Evolutionary conservation across 2,113 vertebrate genomes (phyloP), one percentile per base, ranked within the genome.

Genomic region (Cephalopterus ornatus): DNA sequence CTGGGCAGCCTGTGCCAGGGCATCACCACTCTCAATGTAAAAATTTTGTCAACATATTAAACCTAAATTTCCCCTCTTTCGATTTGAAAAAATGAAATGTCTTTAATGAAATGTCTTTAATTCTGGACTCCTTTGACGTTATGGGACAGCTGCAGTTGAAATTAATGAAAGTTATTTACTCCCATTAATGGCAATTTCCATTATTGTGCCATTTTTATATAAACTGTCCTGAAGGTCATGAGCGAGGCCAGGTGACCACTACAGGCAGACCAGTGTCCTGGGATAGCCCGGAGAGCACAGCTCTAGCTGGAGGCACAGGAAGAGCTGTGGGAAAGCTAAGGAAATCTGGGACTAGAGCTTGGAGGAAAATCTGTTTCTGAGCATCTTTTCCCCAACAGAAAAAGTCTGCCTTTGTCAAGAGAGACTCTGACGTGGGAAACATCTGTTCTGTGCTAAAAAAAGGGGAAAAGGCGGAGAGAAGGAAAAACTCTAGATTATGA

Each of bases 371-470:
- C 87, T 86, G 76, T 62, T 80, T 81, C 0, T 0, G 41, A 92
- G 78, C 53, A 6, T 79, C 67, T 93, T 90, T 93, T 61, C 52
- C 78, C 72, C 52, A 77, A 12, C 79, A 82, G 55, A 81, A 90
- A 96, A 95, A 88, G 47, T 46, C 79, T 2, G 49, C 73, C 58
- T 97, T 95, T 96, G 67, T 96, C 85, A 81, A 92, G 91, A 92
- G 87, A 96, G 89, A 91, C 79, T 35, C 73, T 97, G 93, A 96
- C 66, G 86, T 89, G 91, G 50, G 83, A 81, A 88, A 95, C 93
- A 93, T 93, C 90, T 91, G 82, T 77, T 94, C 88, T 47, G 93
- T 92, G 89, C 95, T 97, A 95, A 97, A 97, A 90, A 91, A 88
- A 85, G 92, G 80, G n/a, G 56, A 49, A 71, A 79, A 92, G 85